These are phyloP conservation scores for Germaria angustata DNA, from an alignment of 2,888 invertebrate species.

Conservation along the genomic window DNA sequence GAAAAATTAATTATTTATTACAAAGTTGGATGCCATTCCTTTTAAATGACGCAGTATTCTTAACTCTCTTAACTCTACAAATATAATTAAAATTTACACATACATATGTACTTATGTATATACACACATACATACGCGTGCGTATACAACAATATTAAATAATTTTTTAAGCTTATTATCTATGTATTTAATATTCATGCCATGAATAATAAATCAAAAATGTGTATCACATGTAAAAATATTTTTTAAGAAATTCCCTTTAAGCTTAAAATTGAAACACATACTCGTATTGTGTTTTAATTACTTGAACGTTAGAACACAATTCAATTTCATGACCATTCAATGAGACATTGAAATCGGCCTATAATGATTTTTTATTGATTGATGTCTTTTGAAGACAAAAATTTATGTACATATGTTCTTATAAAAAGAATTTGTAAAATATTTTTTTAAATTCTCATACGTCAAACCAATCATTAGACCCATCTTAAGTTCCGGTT, in stretches of 20 bases:
- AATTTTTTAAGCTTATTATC: neutral
- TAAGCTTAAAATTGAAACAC: neutral
- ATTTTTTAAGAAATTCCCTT: neutral
- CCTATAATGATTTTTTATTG: neutral
- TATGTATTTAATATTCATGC: slow-evolving; percentile 8
- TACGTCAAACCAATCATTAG: too few relatives aligned
- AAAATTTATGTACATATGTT: too few relatives aligned
- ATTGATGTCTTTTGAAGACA: neutral
- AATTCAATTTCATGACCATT: neutral
- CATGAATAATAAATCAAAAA: neutral
- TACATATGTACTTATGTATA: too few relatives aligned
- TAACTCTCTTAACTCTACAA: too few relatives aligned
- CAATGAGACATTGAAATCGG: neutral
- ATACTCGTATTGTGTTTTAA: neutral
- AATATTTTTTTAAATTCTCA: too few relatives aligned
- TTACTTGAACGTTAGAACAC: neutral
- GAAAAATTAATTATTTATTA: too few relatives aligned
- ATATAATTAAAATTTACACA: too few relatives aligned
- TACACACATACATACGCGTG: too few relatives aligned
- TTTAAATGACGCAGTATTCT: neutral
- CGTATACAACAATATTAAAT: neutral
- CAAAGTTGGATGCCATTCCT: too few relatives aligned
- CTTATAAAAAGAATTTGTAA: too few relatives aligned
- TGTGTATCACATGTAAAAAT: neutral
- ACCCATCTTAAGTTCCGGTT: too few relatives aligned